Percentiles rank a stretch among this genome's conserved stretches.
phyloP scores from a whole-genome alignment of 2,888 invertebrate genomes.

The Ennomos quercinarius region DNA sequence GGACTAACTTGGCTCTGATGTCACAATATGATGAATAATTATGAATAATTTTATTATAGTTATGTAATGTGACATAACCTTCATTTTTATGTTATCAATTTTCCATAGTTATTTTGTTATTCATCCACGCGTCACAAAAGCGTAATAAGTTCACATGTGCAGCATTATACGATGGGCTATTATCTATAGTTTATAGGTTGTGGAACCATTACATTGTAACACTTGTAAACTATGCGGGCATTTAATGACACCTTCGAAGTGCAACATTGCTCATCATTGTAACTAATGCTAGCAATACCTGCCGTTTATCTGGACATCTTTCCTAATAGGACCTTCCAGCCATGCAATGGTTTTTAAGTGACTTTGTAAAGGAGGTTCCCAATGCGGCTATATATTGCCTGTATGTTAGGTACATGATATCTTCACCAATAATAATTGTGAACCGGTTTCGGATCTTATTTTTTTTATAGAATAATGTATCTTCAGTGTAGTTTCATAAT shows the following conservation, averaged over 20 bases:
- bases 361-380: too few species aligned
- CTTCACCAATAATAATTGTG: too few species aligned
- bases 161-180: constrained; percentile 47
- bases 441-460: too few species aligned
- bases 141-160: constrained; percentile 48
- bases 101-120: constrained; percentile 44
- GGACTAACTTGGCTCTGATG: constrained; percentile 47
- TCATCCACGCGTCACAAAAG: constrained; percentile 47
- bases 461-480: too few species aligned
- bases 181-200: constrained; percentile 44
- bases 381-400: too few species aligned
- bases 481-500: too few species aligned
- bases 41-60: constrained; percentile 35
- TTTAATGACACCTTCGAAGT: constrained; percentile 56
- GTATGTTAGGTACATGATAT: too few species aligned
- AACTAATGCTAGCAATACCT: constrained; percentile 44
- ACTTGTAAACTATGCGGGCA: constrained; percentile 61
- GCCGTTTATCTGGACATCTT: constrained; percentile 38
- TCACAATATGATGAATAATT: too few species aligned
- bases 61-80: constrained; percentile 38
- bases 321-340: constrained; percentile 31
- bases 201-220: constrained; percentile 55
- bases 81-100: constrained; percentile 39
- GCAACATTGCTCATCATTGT: constrained; percentile 49
- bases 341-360: too few species aligned